Evolutionary conservation across 2,888 invertebrate genomes (phyloP).

Genomic region (Portevinia maculata): DNA sequence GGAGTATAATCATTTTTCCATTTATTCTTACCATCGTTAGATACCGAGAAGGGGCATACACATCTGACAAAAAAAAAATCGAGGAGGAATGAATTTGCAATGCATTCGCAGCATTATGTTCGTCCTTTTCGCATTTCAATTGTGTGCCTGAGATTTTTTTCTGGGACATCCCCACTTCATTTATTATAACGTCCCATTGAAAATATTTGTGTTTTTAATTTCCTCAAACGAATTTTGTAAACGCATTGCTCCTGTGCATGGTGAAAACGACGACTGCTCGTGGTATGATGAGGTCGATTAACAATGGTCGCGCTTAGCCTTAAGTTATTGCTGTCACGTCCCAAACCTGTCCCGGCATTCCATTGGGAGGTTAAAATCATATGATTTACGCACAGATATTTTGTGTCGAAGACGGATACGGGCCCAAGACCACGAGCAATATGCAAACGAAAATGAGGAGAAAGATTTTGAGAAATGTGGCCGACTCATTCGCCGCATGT

Average conservation of each 20-base stretch:
- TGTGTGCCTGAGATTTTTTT: conserved; percentile 8
- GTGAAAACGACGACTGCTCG: not conserved
- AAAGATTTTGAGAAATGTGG: conserved; percentile 30
- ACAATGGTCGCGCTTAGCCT: conserved; percentile 29
- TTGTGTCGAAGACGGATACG: conserved; percentile 52
- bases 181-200: conserved; percentile 14
- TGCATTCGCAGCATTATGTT: not conserved
- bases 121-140: conserved; percentile 9
- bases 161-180: conserved; percentile 17
- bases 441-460: conserved; percentile 39
- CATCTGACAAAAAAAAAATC: too few relatives aligned
- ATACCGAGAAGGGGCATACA: not conserved
- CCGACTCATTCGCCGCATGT: conserved; percentile 2
- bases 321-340: conserved; percentile 62
- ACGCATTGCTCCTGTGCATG: conserved; percentile 20
- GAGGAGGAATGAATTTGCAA: too few relatives aligned
- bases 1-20: conserved; percentile 14
- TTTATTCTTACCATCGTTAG: conserved; percentile 4
- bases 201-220: conserved; percentile 49
- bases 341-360: conserved; percentile 42
- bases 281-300: conserved; percentile 3
- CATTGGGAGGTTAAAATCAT: conserved; percentile 42
- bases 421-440: not conserved
- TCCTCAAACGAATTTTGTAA: conserved; percentile 25
- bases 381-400: conserved; percentile 68